These are phyloP conservation scores for Ectropis grisescens DNA, from an alignment of 1,140 invertebrate species.

Conservation along the genomic window DNA sequence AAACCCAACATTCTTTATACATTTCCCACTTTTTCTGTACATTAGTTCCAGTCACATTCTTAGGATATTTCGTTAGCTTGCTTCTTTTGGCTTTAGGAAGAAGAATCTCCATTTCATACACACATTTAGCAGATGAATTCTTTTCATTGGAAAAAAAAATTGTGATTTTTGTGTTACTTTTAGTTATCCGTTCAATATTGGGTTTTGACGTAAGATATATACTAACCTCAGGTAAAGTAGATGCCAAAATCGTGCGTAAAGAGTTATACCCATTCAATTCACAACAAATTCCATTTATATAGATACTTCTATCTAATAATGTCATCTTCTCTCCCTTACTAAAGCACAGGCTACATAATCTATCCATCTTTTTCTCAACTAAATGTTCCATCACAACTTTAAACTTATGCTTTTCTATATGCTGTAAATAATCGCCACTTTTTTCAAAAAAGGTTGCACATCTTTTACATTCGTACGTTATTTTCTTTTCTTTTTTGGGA, in stretches of 20 bases:
- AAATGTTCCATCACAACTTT: constrained; percentile 34
- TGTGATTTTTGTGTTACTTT: no score
- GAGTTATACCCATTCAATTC: constrained; percentile 34
- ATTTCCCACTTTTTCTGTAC: no score
- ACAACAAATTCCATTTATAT: constrained; percentile 38
- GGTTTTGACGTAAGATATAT: no score
- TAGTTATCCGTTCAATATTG: no score
- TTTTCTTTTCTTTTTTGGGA: constrained; percentile 1
- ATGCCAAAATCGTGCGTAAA: constrained; percentile 30
- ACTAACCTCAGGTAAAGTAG: constrained; percentile 47
- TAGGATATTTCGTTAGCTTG: no score
- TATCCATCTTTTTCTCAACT: constrained; percentile 32
- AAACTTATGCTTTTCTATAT: constrained; percentile 60
- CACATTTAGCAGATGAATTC: no score
- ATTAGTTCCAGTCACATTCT: no score
- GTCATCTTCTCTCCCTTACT: constrained; percentile 24
- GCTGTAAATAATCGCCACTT: constrained; percentile 33
- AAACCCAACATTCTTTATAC: no score
- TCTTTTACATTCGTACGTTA: constrained; percentile 26
- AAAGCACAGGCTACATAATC: constrained; percentile 42
- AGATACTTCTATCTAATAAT: constrained; percentile 30
- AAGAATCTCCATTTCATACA: no score
- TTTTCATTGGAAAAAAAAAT: no score
- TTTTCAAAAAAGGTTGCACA: constrained; percentile 28
- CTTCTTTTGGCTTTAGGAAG: no score